Evolutionary conservation across 2,113 vertebrate species (phyloP), one percentile per base, ranked within the genome.

Genomic region (Australoheros scitulus): DNA sequence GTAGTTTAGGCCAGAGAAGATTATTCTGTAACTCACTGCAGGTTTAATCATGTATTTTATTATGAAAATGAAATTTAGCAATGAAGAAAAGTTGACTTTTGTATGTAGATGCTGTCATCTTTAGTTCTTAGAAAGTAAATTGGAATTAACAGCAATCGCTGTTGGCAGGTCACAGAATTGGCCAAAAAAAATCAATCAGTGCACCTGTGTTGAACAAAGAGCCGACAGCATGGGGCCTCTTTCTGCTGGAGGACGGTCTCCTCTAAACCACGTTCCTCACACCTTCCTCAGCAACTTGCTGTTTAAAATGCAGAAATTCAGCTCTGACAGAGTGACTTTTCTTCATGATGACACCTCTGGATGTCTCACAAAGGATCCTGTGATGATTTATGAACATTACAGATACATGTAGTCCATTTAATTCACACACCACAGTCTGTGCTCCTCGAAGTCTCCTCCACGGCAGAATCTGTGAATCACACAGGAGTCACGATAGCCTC

Each of bases 381-480:
- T 13, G 0, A 18, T 34, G 70, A 75, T 64, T 64, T 74, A 5
- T 43, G 70, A 77, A 61, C 59, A n/a, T 61, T 26, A 74, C 61
- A 56, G 11, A 41, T 65, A 70, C 43, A 70, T 17, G 11, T 9
- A 29, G 72, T 26, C 5, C 11, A 5, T 63, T 61, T 57, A 26
- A 55, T 72, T 76, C 60, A 20, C 56, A 77, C 22, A 4, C n/a
- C 11, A 75, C 13, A 18, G 63, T 61, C 6, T 61, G 32, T 10
- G 50, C 41, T 72, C 3, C 6, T 29, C 24, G 5, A 1, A 9
- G 43, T 59, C 29, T 64, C 57, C 38, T 34, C 76, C 64, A 14
- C 58, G 1, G 57, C 52, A 75, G n/a, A 43, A 2, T 75, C 70
- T 88, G 7, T 79, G 85, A 88, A 84, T 85, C 89, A 88, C 70